Evolutionary conservation across 2,888 invertebrate genomes (phyloP).

Genomic region (Leptodirus hochenwartii): DNA sequence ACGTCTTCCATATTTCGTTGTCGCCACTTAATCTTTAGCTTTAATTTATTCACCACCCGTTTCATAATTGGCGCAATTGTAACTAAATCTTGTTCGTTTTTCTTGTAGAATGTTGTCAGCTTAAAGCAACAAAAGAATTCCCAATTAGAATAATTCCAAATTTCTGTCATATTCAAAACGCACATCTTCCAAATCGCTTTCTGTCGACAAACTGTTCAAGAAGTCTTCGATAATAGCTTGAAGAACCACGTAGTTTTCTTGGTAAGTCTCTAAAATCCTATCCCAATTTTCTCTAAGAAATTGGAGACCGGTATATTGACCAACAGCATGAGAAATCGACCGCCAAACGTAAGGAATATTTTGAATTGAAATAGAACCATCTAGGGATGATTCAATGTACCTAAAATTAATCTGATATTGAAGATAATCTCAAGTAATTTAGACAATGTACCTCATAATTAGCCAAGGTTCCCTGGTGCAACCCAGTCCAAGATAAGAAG

Average conservation of each 20-base stretch:
- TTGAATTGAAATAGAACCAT: constrained; percentile 21
- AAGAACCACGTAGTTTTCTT: constrained; percentile 20
- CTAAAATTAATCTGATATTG: constrained; percentile 14
- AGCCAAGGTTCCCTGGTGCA: constrained; percentile 32
- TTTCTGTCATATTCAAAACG: constrained; percentile 10
- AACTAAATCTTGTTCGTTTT: no score
- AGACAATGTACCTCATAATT: constrained; percentile 27
- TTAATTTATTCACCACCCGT: no score
- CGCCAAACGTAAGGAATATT: constrained; percentile 24
- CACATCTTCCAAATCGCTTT: constrained; percentile 25
- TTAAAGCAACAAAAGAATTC: constrained; percentile 14
- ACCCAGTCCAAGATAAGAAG: constrained; percentile 31
- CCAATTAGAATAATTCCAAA: constrained; percentile 4
- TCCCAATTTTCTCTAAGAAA: constrained; percentile 24
- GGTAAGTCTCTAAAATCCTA: constrained; percentile 20
- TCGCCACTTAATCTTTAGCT: no score
- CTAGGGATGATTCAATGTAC: constrained; percentile 22
- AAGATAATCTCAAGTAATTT: constrained; percentile 2
- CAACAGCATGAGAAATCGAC: constrained; percentile 22
- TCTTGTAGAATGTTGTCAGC: constrained; percentile 24
- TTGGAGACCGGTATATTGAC: constrained; percentile 22
- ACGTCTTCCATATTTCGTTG: no score
- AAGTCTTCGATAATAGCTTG: constrained; percentile 23
- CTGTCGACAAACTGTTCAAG: constrained; percentile 21
- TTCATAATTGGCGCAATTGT: no score